Evolutionary conservation across 2,113 vertebrate species (phyloP).

Genomic region (Illadopsis cleaveri): DNA sequence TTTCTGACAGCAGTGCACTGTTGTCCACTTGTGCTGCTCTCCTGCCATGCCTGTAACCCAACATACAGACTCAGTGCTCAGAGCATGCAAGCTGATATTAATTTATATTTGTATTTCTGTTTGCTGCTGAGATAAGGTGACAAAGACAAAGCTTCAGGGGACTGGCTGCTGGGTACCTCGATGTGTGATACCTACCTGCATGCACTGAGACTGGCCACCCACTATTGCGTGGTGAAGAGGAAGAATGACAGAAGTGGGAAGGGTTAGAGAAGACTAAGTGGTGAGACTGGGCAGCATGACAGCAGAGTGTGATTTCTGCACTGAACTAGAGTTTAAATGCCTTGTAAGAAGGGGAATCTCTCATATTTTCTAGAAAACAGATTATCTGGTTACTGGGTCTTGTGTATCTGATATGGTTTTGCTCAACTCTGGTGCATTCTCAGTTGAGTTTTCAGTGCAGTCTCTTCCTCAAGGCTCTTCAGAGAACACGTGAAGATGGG

Average conservation of each 20-base stretch:
- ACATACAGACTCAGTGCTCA: not conserved
- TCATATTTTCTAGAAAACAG: not conserved
- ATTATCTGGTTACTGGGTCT: not conserved
- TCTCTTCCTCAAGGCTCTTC: not conserved
- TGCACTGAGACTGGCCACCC: not conserved
- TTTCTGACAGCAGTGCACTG: not conserved
- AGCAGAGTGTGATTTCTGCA: not conserved
- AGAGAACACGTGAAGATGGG: fast-evolving
- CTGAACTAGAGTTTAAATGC: not conserved
- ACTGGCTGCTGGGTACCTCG: fast-evolving
- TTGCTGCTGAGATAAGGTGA: not conserved
- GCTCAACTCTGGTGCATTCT: not conserved
- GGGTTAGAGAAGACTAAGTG: not conserved
- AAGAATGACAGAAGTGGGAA: not conserved
- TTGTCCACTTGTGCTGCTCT: not conserved
- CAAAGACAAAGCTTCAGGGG: not conserved
- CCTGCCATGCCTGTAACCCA: not conserved
- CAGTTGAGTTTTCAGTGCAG: not conserved
- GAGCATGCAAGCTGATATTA: fast-evolving
- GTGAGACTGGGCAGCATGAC: not conserved
- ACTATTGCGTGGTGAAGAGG: not conserved
- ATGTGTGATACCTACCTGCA: fast-evolving
- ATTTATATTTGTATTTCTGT: not conserved
- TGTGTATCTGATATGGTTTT: fast-evolving
- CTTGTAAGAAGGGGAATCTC: not conserved